Conservation (phyloP, 2,113 vertebrate genomes). For the Chamaea fasciata region DNA sequence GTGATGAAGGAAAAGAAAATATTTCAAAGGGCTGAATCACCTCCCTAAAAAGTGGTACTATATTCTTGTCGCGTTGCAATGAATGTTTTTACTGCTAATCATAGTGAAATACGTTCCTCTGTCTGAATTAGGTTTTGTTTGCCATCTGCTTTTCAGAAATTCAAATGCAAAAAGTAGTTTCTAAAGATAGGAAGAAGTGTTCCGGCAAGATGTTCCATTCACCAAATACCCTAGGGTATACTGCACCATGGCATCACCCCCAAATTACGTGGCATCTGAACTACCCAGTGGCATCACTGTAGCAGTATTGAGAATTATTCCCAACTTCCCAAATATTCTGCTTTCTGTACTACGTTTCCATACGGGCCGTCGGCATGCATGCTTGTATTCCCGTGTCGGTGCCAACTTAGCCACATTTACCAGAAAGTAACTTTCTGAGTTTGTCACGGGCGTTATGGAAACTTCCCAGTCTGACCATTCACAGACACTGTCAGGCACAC, state of each 20-base stretch:
- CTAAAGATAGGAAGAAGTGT: not conserved
- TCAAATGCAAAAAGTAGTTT: not conserved
- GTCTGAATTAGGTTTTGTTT: not conserved
- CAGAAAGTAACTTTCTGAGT: not conserved
- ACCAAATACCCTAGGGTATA: not conserved
- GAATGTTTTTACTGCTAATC: not conserved
- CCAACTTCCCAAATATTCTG: not conserved
- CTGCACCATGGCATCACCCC: not conserved
- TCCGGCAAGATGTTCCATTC: not conserved
- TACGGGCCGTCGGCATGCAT: accelerated
- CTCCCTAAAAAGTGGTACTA: not conserved
- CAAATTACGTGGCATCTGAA: not conserved
- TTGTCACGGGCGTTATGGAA: not conserved
- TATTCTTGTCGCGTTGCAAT: not conserved
- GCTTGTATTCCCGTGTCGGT: not conserved
- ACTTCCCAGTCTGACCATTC: not conserved
- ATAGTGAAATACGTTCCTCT: not conserved
- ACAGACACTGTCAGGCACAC: not conserved
- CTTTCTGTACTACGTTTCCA: not conserved
- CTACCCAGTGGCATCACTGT: not conserved
- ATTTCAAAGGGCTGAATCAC: not conserved
- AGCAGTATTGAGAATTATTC: not conserved
- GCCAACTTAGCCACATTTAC: not conserved
- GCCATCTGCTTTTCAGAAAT: not conserved
- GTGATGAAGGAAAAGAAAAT: not conserved